Base-by-base conservation (phyloP, 2,113 vertebrate species). In the Taxidea taxus region DNA sequence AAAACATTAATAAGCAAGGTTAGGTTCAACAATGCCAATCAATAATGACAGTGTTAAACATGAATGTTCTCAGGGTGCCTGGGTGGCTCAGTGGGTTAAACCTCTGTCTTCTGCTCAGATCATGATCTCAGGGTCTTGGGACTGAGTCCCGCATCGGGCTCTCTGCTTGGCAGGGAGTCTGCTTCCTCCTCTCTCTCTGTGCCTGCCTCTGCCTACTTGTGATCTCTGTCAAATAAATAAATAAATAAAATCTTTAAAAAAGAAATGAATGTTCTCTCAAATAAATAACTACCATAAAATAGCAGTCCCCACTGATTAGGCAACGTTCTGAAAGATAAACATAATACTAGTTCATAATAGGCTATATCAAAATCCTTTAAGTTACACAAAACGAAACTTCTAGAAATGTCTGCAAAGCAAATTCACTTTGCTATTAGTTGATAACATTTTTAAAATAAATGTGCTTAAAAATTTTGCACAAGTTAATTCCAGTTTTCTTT, bases 311-410 rank as follows among this genome's bases (percentile, higher is more conserved):
- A 60, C 1, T 84, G 58, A 60, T 70, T 94, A 92, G 44, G 42
- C 31, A 93, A 95, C 81, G 68, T 81, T 94, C 56, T 91, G 29
- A 91, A 93, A 96, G 34, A 75, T 60, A 91, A 74, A 77, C 15
- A 62, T 62, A 84, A 93, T 15, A 95, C 3, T 92, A 75, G 60
- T 25, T 92, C 21, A 80, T 91, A 68, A 75, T 6, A 95, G 51
- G 78, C 27, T 60, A 88, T 54, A 81, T 68, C 49, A 87, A 95
- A 84, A 85, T 81, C 23, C 90, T 31, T 31, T 86, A 78, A 25
- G 90, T 86, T 93, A 77, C 31, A 93, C 15, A 81, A 88, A 93
- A 91, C 60, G 31, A 91, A 89, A 94, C 39, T 54, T 90, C 39
- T 68, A 89, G 70, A 88, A 56, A 58, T 91, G 47, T 87, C 25